Evolutionary conservation across 2,888 invertebrate genomes (phyloP).

Genomic region (Ornithoptera priamus): DNA sequence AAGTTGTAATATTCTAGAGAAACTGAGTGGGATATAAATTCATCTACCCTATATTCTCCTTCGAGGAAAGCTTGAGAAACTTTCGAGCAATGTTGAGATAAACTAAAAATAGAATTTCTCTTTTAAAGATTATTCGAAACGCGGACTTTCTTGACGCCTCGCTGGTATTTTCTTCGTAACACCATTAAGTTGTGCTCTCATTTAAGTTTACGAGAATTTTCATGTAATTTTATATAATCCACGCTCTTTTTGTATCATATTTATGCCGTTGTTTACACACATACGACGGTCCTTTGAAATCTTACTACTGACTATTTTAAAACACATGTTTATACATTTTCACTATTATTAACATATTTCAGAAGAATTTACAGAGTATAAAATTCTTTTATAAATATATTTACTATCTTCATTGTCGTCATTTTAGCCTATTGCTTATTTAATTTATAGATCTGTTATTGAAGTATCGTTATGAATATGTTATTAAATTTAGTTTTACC

Average conservation of each 20-base stretch:
- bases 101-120: background rate
- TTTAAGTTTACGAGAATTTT: slow-evolving; percentile 20
- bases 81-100: background rate
- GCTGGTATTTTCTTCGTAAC: slow-evolving; percentile 7
- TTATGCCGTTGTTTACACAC: background rate
- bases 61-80: background rate
- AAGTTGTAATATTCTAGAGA: no score
- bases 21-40: no score
- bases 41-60: background rate
- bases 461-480: no score
- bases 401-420: no score
- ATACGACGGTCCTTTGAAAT: background rate
- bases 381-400: no score
- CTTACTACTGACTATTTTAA: background rate
- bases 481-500: no score
- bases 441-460: no score
- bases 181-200: slow-evolving; percentile 12
- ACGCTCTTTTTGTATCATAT: slow-evolving; percentile 2
- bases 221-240: slow-evolving; percentile 1
- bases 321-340: background rate
- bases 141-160: slow-evolving; percentile 1
- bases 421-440: no score
- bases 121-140: background rate
- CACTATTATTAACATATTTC: background rate
- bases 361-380: no score